Conservation (phyloP, 2,113 vertebrate species). For the Alosa alosa region DNA sequence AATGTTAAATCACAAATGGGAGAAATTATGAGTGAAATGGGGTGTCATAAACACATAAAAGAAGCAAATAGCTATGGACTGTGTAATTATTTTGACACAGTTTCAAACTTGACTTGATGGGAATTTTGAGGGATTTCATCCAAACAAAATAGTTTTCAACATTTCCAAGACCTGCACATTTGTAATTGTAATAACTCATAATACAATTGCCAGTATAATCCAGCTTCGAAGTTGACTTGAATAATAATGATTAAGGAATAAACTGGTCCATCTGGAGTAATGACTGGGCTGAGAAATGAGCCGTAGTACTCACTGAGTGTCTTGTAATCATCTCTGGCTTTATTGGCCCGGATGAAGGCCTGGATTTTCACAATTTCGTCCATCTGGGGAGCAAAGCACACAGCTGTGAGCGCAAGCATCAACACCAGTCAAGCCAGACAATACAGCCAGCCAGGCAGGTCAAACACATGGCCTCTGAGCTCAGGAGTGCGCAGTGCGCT, state of each 20-base stretch:
- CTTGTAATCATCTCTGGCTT: constrained; percentile 97
- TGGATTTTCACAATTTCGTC: constrained; percentile 93
- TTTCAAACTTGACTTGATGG: no score
- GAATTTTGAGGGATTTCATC: no score
- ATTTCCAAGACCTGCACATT: no score
- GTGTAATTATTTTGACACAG: no score
- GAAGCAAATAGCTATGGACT: no score
- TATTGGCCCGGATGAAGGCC: constrained; percentile 97
- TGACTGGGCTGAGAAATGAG: neutral
- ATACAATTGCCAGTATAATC: no score
- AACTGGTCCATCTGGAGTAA: neutral
- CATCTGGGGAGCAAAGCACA: constrained; percentile 73
- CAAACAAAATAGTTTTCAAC: no score
- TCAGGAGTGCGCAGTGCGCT: neutral
- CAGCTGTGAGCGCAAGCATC: constrained; percentile 35
- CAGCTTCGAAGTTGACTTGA: no score
- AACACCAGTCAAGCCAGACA: constrained; percentile 9
- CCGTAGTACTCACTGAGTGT: constrained; percentile 86
- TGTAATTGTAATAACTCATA: no score
- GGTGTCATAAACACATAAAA: no score
- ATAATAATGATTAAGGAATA: neutral
- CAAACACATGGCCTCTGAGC: neutral
- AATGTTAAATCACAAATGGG: no score
- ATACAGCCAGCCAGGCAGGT: neutral
- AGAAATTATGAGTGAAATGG: no score